Evolutionary conservation across 2,113 vertebrate genomes (phyloP), one percentile per base, ranked within the genome.

Genomic region (Callipepla californica): DNA sequence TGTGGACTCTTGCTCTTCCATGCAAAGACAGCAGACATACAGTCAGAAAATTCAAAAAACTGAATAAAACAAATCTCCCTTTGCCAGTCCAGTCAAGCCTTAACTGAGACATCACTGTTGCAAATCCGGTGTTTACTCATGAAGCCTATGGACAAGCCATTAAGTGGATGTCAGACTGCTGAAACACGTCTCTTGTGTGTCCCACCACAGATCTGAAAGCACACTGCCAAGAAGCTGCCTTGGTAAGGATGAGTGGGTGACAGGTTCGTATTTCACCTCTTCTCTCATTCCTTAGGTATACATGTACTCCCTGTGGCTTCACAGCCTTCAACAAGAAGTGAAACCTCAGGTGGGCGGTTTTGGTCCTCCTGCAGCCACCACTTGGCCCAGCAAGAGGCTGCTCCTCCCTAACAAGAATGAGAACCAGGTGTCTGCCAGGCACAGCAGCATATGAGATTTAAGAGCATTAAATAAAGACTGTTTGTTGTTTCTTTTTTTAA

Each of bases 271-370:
- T 36, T 81, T 86, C 48, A 15, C 5, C 22, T 74, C 6, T 63
- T 19, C 32, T 45, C 34, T 73, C 38, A 22, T 13, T n/a, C 20
- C 63, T 25, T 57, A 13, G 0, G 0, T 21, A 53, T 6, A 25
- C 7, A 17, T 19, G 25, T 38, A 38, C 15, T 5, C 0, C 6
- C 21, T 0, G 0, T 53, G 36, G 74, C 30, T 55, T 36, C 66
- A 65, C 58, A 51, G 9, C 77, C 30, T 65, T 72, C 73, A 68
- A 53, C 30, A 68, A 16, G 20, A 36, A 28, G 28, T 63, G 57
- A 48, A 90, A 36, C 25, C 53, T 61, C 70, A 62, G 25, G 36
- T 18, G 36, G 61, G 62, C 6, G 34, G 58, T 68, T 26, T 0
- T 45, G 44, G 21, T 50, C 67, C 78, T 58, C 44, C 53, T 66